Conservation (phyloP, 2,888 invertebrate species). For the Margaritifera margaritifera region DNA sequence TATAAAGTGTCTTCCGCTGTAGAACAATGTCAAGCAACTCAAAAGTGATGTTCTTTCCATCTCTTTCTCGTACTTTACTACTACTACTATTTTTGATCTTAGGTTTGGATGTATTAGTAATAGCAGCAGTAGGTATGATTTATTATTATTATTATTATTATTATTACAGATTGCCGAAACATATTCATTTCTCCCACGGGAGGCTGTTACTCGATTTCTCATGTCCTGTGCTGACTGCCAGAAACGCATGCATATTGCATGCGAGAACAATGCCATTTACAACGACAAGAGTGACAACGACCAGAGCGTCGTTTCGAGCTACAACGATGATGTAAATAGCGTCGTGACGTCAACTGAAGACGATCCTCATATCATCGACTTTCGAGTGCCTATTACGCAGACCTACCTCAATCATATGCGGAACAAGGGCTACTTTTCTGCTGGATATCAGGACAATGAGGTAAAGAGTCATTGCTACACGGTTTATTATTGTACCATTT, state of each 20-base stretch:
- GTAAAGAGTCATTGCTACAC: conserved; percentile 32
- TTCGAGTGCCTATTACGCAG: conserved; percentile 90
- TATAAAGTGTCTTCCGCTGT: too few species aligned
- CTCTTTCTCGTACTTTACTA: too few species aligned
- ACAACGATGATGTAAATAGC: conserved; percentile 15
- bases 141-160: conserved; percentile 5
- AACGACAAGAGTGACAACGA: conserved; percentile 31
- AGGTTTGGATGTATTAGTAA: too few species aligned
- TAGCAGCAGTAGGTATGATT: too few species aligned
- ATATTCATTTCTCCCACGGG: conserved; percentile 94
- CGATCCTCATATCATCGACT: conserved; percentile 79
- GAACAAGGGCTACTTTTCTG: conserved; percentile 46
- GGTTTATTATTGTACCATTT: too few species aligned
- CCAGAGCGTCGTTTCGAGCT: conserved; percentile 35
- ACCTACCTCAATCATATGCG: conserved; percentile 81
- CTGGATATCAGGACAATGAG: conserved; percentile 48
- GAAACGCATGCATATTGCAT: conserved; percentile 77
- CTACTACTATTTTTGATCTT: too few species aligned
- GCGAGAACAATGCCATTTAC: conserved; percentile 48
- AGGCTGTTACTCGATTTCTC: conserved; percentile 95
- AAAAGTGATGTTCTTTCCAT: too few species aligned
- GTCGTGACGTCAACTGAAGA: conserved; percentile 15
- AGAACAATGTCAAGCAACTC: too few species aligned
- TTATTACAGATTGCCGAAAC: conserved; percentile 91
- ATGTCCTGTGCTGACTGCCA: conserved; percentile 95